Conservation (phyloP, 2,113 vertebrate genomes). For the Tylochromis polylepis region DNA sequence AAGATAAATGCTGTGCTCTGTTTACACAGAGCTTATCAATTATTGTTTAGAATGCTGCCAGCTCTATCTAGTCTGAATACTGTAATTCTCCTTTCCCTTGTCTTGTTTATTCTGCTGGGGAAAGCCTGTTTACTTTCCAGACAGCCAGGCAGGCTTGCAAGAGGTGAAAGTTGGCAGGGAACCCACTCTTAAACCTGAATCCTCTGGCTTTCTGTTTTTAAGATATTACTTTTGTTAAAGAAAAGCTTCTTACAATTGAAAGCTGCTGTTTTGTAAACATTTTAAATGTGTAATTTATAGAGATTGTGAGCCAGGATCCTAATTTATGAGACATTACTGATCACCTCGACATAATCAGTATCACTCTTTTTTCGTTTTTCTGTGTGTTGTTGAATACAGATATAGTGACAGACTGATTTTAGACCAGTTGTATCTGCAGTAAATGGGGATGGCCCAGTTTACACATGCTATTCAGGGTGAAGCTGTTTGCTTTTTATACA, state of each 20-base stretch:
- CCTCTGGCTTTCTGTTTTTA: background rate
- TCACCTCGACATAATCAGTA: slow-evolving; percentile 3
- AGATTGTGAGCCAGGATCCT: background rate
- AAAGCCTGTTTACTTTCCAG: slow-evolving; percentile 40
- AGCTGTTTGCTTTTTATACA: background rate
- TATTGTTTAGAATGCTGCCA: slow-evolving; percentile 28
- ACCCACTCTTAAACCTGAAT: slow-evolving; percentile 14
- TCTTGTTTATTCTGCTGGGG: slow-evolving; percentile 23
- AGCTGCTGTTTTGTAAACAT: background rate
- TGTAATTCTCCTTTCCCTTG: background rate
- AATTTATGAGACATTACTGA: slow-evolving; percentile 5
- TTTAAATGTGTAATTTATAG: background rate
- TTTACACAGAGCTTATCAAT: slow-evolving; percentile 20
- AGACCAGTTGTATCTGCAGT: background rate
- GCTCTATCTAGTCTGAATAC: slow-evolving; percentile 20
- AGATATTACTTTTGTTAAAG: background rate
- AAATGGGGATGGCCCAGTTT: background rate
- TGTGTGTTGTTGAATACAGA: background rate
- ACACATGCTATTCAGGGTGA: background rate
- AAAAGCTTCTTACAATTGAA: slow-evolving; percentile 1
- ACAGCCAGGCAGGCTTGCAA: slow-evolving; percentile 8
- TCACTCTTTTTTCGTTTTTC: background rate
- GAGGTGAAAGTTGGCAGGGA: slow-evolving; percentile 30
- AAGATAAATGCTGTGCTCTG: slow-evolving; percentile 5
- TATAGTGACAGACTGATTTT: background rate